Evolutionary conservation across 2,113 vertebrate genomes (phyloP), one percentile per base, ranked within the genome.

Genomic region (Heterocephalus glaber): DNA sequence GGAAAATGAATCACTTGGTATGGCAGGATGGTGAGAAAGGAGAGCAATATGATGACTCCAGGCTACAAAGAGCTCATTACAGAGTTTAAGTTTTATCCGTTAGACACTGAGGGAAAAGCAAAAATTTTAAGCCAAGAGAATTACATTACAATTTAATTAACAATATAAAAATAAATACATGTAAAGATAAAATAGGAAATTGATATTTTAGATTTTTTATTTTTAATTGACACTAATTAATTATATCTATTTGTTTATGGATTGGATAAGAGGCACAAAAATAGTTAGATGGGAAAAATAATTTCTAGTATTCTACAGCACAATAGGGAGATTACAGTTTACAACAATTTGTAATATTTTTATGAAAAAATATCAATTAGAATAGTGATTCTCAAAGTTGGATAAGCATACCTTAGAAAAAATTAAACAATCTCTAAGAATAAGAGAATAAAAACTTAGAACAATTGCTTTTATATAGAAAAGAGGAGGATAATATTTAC

Each of bases 121-220:
- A 81, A 91, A n/a, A 82, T 54, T 91, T 68, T 83, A 82, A 91
- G 22, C 38, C 52, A 87, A 82, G 5, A 0, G 4, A 65, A 10
- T 20, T 60, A 41, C 41, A 28, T 6, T 7, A 26, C 28, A 90
- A 76, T 26, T 88, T 35, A 35, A 13, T 76, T 84, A 84, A 77
- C 30, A 66, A 13, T 47, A 76, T 60, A 90, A 84, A 76, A 33
- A 85, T 85, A 47, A 77, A 94, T 68, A 68, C 3, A 68, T n/a
- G 52, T 49, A 89, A 65, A 84, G 38, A 90, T 84, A 47, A 60
- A 94, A 54, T 76, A 82, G 38, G 70, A 88, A 90, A 35, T 54
- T 10, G 5, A 74, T n/a, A 56, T 65, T 49, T 61, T 74, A 24
- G 52, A 60, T 4, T 9, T 22, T 60, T 60, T 26, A 82, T 58